phyloP scores from a whole-genome alignment of 1,140 invertebrate genomes.

The Riptortus pedestris region DNA sequence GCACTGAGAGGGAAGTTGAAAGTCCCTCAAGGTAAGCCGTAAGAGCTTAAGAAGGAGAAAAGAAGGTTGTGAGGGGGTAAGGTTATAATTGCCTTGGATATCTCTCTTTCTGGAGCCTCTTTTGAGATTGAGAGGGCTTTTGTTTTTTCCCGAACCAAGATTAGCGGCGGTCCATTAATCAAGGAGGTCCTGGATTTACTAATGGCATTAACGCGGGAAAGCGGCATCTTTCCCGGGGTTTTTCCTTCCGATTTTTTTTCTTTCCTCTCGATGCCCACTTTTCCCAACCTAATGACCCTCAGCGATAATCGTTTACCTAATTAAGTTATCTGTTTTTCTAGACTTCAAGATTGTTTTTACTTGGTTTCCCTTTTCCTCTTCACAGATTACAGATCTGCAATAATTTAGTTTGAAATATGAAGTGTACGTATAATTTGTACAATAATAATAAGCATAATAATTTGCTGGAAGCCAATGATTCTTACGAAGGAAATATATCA shows the following conservation, averaged over 20 bases:
- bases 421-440: no score
- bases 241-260: conserved; percentile 11
- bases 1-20: background rate
- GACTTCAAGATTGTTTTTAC: no score
- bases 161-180: conserved; percentile 13
- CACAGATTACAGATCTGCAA: no score
- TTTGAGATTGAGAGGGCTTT: conserved; percentile 11
- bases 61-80: no score
- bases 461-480: no score
- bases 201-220: conserved; percentile 18
- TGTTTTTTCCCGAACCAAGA: background rate
- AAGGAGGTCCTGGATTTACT: conserved; percentile 12
- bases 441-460: no score
- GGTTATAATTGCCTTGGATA: conserved; percentile 1
- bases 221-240: background rate
- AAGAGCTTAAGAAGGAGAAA: background rate
- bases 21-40: conserved; percentile 1
- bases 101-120: background rate
- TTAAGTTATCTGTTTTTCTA: conserved; percentile 3
- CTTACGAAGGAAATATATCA: no score
- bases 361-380: no score
- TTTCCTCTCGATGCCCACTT: background rate
- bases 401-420: no score
- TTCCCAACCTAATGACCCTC: conserved; percentile 1
- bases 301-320: conserved; percentile 7